Evolutionary conservation across 2,113 vertebrate species (phyloP).

Genomic region (Phocoena sinus): DNA sequence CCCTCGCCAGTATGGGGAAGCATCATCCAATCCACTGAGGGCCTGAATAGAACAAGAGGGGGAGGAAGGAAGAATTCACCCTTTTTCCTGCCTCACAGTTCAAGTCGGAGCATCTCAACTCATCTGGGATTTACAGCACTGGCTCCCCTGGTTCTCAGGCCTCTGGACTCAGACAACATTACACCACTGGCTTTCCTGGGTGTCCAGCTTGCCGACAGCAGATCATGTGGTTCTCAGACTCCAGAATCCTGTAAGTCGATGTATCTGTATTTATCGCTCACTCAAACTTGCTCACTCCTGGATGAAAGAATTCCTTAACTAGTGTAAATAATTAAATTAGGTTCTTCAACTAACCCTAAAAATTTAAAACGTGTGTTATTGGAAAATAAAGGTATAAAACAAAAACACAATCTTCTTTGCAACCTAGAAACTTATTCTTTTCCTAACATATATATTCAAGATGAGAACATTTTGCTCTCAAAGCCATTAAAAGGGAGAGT

Average conservation of each 20-base stretch:
- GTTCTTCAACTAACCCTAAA: not conserved
- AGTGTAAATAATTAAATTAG: not conserved
- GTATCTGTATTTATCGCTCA: not conserved
- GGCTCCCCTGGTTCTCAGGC: not conserved
- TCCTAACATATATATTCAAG: not conserved
- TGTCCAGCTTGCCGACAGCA: not conserved
- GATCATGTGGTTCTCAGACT: rapidly evolving
- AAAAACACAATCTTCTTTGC: not conserved
- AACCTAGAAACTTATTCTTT: not conserved
- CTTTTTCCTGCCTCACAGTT: too few species aligned
- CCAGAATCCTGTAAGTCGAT: too few species aligned
- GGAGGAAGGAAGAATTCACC: not conserved
- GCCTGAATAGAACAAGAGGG: not conserved
- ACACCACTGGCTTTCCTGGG: too few species aligned
- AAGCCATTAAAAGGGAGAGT: not conserved
- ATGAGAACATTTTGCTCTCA: not conserved
- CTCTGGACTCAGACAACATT: not conserved
- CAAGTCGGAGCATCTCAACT: not conserved
- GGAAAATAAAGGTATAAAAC: not conserved
- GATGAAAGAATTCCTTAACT: not conserved
- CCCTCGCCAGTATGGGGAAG: not conserved
- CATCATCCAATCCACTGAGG: not conserved
- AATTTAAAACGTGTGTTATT: not conserved
- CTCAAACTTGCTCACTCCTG: not conserved
- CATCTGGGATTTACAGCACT: not conserved